Percentiles rank a stretch among this genome's conserved stretches.
Conservation (phyloP, 2,797 vertebrate genomes). For the Sitta carolinensis region DNA sequence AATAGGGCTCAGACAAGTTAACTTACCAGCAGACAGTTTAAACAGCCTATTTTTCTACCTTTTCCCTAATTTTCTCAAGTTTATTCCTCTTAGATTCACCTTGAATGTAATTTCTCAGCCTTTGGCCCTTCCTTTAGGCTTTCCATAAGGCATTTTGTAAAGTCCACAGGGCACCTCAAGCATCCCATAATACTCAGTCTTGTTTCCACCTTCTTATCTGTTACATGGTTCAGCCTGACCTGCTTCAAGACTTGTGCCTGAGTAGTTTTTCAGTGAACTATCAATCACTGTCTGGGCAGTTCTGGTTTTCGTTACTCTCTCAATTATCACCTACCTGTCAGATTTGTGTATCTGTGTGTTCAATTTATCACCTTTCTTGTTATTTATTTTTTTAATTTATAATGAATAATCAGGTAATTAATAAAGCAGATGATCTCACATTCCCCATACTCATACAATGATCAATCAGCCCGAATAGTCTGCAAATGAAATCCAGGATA, state of each 20-base stretch:
- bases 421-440: background rate
- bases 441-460: background rate
- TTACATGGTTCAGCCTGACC: background rate
- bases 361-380: background rate
- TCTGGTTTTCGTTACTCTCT: background rate
- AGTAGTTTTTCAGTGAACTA: background rate
- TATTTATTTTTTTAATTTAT: background rate
- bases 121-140: background rate
- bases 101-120: background rate
- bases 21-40: background rate
- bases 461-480: background rate
- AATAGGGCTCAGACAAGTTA: background rate
- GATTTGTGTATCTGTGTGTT: background rate
- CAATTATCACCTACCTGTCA: background rate
- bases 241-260: background rate
- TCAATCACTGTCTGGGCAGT: background rate
- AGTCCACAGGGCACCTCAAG: background rate
- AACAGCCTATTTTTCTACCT: rapidly evolving
- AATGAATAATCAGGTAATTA: background rate
- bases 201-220: background rate
- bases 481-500: background rate
- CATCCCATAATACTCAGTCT: background rate
- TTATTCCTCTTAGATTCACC: background rate
- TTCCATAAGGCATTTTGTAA: background rate
- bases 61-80: background rate